Conservation (phyloP, 30 jellyfish, hydroid and myxozoan genomes). For the Aurelia aurita complex sp. Pacific region DNA sequence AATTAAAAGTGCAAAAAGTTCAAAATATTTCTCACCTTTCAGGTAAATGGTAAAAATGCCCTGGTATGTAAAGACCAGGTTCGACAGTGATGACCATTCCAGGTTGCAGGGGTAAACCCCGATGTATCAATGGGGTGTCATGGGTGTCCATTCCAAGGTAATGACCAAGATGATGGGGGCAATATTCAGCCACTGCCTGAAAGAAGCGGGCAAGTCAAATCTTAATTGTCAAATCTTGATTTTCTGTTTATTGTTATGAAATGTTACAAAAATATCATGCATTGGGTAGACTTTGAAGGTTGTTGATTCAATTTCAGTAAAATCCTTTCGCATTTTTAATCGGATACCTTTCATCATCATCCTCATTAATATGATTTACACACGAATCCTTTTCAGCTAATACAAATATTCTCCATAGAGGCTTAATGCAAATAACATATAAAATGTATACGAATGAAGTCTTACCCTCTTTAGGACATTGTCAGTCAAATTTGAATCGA, state of each 20-base stretch:
- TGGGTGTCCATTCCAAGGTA: conserved; percentile 99
- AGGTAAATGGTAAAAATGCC: conserved; percentile 50
- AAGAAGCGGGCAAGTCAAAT: background rate
- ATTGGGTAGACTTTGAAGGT: no score
- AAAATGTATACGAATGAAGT: background rate
- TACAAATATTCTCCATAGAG: no score
- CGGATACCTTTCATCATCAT: no score
- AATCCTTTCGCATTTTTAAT: no score
- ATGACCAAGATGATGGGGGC: conserved; percentile 99
- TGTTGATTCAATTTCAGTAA: no score
- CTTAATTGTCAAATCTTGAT: background rate
- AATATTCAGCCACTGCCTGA: conserved; percentile 66
- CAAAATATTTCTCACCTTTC: conserved; percentile 48
- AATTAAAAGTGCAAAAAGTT: background rate
- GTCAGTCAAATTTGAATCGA: conserved; percentile 49
- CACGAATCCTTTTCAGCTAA: no score
- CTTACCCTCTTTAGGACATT: conserved; percentile 41
- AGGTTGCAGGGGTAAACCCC: conserved; percentile 86
- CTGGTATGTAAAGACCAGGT: conserved; percentile 93
- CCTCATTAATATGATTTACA: no score
- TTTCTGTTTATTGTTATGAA: no score
- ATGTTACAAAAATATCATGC: no score
- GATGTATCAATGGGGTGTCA: conserved; percentile 85
- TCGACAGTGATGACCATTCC: conserved; percentile 95
- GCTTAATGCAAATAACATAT: background rate